phyloP scores from a whole-genome alignment of 2,888 invertebrate species.

The Trypoxylon attenuatum region DNA sequence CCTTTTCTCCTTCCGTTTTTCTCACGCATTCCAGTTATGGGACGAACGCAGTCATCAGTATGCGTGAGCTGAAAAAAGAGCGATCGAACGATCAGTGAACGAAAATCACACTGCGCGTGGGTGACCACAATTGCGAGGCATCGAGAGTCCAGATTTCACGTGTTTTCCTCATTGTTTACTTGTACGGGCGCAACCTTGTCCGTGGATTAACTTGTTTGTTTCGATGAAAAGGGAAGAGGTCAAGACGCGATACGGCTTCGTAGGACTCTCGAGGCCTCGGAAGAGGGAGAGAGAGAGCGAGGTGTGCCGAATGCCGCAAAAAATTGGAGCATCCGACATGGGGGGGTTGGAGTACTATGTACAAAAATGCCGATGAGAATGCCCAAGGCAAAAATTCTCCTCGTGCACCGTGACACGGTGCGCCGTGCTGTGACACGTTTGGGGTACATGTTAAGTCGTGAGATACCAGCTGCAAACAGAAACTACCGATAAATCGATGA shows the following conservation, averaged over 20 bases:
- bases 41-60: slow-evolving; percentile 67
- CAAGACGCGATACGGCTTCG: background rate
- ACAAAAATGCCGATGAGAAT: background rate
- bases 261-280: background rate
- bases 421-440: slow-evolving; percentile 3
- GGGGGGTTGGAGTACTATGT: background rate
- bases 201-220: background rate
- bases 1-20: slow-evolving; percentile 46
- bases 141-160: slow-evolving; percentile 28
- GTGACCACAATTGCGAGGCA: background rate
- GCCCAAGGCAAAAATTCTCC: background rate
- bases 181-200: too few relatives aligned
- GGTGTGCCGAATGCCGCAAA: slow-evolving; percentile 1
- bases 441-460: slow-evolving; percentile 23
- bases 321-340: slow-evolving; percentile 18
- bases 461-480: slow-evolving; percentile 30
- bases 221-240: background rate
- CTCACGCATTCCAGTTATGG: slow-evolving; percentile 59
- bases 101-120: too few relatives aligned
- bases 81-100: slow-evolving; percentile 14
- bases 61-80: slow-evolving; percentile 69
- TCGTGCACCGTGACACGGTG: too few relatives aligned
- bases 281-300: too few relatives aligned
- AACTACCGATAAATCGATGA: slow-evolving; percentile 1
- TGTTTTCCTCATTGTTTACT: too few relatives aligned